Conservation (phyloP, 2,797 vertebrate genomes). For the Silurus aristotelis region DNA sequence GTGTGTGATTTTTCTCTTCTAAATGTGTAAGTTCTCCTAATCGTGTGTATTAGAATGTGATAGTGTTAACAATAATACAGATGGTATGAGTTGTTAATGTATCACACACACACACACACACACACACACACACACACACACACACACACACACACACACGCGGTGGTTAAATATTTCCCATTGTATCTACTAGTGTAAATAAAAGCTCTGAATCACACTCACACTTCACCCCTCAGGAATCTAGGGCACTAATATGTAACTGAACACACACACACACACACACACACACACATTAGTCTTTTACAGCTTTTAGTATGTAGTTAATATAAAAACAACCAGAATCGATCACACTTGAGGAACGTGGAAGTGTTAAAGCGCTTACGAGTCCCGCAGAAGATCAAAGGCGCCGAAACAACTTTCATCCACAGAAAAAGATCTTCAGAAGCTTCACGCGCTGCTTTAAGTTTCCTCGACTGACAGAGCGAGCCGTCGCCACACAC, state of each 20-base stretch:
- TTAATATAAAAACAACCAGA: too few relatives aligned
- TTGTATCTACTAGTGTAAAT: not conserved
- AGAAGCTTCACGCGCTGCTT: not conserved
- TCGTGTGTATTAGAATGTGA: not conserved
- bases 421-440: not conserved
- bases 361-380: too few relatives aligned
- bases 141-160: not conserved
- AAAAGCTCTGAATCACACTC: not conserved
- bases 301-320: not conserved
- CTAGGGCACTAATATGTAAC: not conserved
- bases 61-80: not conserved
- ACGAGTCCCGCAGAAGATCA: too few relatives aligned
- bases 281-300: not conserved
- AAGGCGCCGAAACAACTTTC: too few relatives aligned
- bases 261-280: not conserved
- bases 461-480: not conserved
- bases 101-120: not conserved
- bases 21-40: not conserved
- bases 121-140: not conserved
- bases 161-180: constrained; percentile 8
- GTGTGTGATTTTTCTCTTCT: not conserved
- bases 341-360: too few relatives aligned
- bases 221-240: not conserved
- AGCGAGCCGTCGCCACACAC: not conserved
- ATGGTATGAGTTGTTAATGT: not conserved